These are phyloP conservation scores for Onychomys leucogaster DNA, from an alignment of 2,797 vertebrate genomes.

Conservation along the genomic window DNA sequence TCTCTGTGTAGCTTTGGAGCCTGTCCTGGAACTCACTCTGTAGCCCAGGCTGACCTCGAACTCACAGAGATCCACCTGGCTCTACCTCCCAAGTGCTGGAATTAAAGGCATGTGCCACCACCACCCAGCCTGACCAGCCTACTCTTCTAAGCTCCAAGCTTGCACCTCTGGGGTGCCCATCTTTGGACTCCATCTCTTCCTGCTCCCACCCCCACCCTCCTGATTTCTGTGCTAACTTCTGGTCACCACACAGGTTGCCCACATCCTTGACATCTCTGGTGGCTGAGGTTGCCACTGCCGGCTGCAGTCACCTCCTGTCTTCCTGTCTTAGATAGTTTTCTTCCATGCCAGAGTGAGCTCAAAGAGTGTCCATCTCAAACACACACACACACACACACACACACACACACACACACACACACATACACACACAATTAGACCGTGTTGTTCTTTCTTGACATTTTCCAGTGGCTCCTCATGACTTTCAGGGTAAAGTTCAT, in stretches of 20 bases:
- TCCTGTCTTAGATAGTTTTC: not conserved
- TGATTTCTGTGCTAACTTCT: not conserved
- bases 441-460: not conserved
- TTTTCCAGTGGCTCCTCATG: not conserved
- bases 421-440: not conserved
- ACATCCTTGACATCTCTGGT: not conserved
- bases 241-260: not conserved
- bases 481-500: not conserved
- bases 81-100: too few species aligned
- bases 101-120: too few species aligned
- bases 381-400: not conserved
- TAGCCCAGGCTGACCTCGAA: too few species aligned
- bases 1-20: too few species aligned
- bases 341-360: not conserved
- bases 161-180: not conserved
- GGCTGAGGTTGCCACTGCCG: not conserved
- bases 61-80: too few species aligned
- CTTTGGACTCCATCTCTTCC: not conserved
- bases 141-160: not conserved
- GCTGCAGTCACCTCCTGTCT: not conserved
- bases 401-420: not conserved
- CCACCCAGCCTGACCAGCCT: not conserved
- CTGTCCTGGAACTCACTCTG: too few species aligned
- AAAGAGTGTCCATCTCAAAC: not conserved
- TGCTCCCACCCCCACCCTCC: not conserved